These are phyloP conservation scores for Nannospalax galili DNA, from an alignment of 2,113 vertebrate species.

Conservation along the genomic window DNA sequence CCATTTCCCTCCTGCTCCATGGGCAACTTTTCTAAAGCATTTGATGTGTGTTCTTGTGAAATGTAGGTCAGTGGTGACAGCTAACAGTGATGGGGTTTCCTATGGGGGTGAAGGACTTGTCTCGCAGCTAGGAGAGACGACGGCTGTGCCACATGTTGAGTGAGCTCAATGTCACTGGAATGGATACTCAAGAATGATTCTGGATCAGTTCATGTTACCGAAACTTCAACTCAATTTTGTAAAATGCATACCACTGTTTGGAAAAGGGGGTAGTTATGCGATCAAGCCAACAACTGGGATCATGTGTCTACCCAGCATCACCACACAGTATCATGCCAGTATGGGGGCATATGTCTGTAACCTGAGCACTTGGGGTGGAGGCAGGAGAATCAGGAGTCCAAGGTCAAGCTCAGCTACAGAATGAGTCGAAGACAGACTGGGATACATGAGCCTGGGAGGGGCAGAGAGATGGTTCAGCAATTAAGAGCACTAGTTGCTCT, in stretches of 20 bases:
- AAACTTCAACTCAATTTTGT: not conserved
- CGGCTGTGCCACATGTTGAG: not conserved
- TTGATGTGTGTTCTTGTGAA: not conserved
- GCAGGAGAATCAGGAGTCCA: not conserved
- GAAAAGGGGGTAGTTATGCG: too few species aligned
- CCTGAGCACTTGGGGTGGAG: not conserved
- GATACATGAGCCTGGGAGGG: too few species aligned
- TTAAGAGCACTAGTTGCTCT: too few species aligned
- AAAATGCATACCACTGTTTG: not conserved
- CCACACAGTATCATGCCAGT: not conserved
- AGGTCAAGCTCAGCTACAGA: not conserved
- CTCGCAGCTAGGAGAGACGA: not conserved
- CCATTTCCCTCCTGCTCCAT: not conserved
- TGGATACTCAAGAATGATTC: not conserved
- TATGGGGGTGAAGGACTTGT: fast-evolving
- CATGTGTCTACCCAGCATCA: not conserved
- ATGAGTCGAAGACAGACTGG: not conserved
- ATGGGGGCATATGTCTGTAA: fast-evolving
- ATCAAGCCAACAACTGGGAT: not conserved
- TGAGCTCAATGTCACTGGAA: not conserved
- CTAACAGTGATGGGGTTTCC: fast-evolving
- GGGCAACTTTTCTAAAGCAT: not conserved
- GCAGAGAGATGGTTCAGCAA: too few species aligned
- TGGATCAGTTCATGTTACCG: not conserved
- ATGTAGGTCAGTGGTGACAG: not conserved